phyloP scores from a whole-genome alignment of 2,113 vertebrate genomes.

The Semnornis frantzii region DNA sequence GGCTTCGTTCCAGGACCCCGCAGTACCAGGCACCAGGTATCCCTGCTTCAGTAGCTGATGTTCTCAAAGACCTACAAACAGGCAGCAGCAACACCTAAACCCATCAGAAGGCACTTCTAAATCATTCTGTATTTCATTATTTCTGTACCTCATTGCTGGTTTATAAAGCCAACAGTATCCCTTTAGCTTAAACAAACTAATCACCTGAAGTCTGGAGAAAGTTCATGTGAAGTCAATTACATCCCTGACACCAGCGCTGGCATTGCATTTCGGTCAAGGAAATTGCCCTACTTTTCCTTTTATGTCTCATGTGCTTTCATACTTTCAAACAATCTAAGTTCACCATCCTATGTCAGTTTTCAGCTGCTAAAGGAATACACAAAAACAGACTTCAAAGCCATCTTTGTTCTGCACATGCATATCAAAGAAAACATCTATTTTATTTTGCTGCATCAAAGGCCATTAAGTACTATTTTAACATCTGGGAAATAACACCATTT shows the following conservation, averaged over 20 bases:
- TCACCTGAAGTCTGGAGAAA: neutral
- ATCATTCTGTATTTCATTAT: neutral
- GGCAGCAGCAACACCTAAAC: neutral
- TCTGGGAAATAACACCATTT: constrained; percentile 74
- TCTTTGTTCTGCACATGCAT: constrained; percentile 54
- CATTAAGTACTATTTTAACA: constrained; percentile 76
- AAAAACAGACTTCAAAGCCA: constrained; percentile 54
- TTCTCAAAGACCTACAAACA: neutral
- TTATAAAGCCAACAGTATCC: neutral
- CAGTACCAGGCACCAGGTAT: too few species aligned
- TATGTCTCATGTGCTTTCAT: constrained; percentile 21
- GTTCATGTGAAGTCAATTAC: constrained; percentile 34
- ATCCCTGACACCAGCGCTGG: neutral
- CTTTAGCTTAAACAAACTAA: neutral
- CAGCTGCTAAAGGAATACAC: constrained; percentile 17
- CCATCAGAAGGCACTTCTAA: neutral
- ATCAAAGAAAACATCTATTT: constrained; percentile 75
- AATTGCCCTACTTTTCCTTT: constrained; percentile 57
- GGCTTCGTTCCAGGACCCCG: too few species aligned
- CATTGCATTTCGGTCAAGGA: constrained; percentile 1
- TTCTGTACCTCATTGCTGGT: neutral
- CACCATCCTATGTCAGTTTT: constrained; percentile 24
- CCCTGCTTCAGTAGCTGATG: too few species aligned
- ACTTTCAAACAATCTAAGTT: constrained; percentile 32
- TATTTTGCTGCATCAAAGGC: constrained; percentile 77